phyloP scores from a whole-genome alignment of 1,140 invertebrate species.

The Bilobella aurantiaca region DNA sequence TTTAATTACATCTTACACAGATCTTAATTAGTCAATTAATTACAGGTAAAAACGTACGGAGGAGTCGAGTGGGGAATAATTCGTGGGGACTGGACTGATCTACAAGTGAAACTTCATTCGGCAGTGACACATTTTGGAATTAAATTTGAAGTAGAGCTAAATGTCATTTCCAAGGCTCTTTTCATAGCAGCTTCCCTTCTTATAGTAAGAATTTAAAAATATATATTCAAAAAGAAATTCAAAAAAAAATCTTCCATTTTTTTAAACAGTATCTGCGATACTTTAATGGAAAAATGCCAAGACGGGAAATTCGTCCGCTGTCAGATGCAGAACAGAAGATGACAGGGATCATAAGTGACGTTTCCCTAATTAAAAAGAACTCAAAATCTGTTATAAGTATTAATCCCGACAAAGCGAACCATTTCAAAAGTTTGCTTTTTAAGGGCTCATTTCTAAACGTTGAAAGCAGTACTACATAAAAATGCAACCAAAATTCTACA shows the following conservation, averaged over 20 bases:
- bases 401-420: too few relatives aligned
- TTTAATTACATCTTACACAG: not conserved
- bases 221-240: not conserved
- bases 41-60: not conserved
- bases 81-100: not conserved
- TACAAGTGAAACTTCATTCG: not conserved
- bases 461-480: too few relatives aligned
- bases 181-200: not conserved
- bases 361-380: too few relatives aligned
- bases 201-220: not conserved
- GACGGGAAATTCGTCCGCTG: not conserved
- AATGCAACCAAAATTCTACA: too few relatives aligned
- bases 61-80: not conserved
- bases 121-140: not conserved
- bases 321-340: not conserved
- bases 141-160: not conserved
- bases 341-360: not conserved
- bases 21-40: not conserved
- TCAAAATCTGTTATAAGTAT: too few relatives aligned
- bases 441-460: too few relatives aligned
- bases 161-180: not conserved
- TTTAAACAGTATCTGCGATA: not conserved
- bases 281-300: not conserved
- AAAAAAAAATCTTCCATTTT: not conserved
- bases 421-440: too few relatives aligned